Percentiles rank a stretch among this genome's conserved stretches.
These are phyloP conservation scores for Deilephila elpenor DNA, from an alignment of 2,888 invertebrate species.

Conservation along the genomic window DNA sequence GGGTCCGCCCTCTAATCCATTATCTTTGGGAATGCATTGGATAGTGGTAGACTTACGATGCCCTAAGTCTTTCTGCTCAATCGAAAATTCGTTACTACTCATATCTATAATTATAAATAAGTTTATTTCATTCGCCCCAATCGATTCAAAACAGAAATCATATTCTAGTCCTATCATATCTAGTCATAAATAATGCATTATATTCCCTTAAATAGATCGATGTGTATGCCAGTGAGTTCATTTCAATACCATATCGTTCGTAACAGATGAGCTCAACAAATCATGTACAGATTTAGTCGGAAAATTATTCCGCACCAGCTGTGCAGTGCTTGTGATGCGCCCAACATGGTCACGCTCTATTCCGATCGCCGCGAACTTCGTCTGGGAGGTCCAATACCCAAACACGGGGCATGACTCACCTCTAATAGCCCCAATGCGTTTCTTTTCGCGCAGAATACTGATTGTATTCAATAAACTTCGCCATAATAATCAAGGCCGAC, in stretches of 20 bases:
- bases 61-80: too few species aligned
- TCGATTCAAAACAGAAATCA: too few species aligned
- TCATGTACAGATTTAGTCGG: conserved; percentile 12
- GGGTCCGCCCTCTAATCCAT: not conserved
- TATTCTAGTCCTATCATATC: too few species aligned
- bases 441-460: conserved; percentile 31
- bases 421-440: conserved; percentile 13
- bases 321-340: conserved; percentile 13
- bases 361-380: conserved; percentile 26
- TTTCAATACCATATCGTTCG: not conserved
- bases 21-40: not conserved
- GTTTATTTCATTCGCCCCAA: too few species aligned
- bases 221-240: too few species aligned
- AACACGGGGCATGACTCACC: conserved; percentile 30
- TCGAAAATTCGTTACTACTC: too few species aligned
- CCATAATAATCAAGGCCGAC: conserved; percentile 42
- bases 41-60: too few species aligned
- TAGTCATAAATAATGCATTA: too few species aligned
- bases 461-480: conserved; percentile 36
- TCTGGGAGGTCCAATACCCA: conserved; percentile 28
- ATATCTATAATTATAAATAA: too few species aligned
- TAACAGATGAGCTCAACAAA: conserved; percentile 10
- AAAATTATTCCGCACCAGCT: conserved; percentile 21
- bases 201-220: not conserved
- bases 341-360: conserved; percentile 23